phyloP scores from a whole-genome alignment of 1,140 invertebrate species.

The Pantala flavescens region DNA sequence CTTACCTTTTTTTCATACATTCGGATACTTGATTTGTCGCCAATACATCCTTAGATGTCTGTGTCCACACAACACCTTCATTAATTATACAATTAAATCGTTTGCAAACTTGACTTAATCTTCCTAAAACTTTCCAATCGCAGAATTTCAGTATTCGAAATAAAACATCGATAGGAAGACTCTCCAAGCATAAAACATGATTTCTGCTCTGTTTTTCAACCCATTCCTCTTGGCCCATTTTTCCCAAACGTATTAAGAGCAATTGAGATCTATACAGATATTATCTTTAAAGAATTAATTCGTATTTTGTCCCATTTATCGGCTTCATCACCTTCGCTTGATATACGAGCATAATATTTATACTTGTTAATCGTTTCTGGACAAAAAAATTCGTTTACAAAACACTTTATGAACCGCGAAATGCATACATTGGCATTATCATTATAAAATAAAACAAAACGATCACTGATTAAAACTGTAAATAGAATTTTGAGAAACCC shows the following conservation, averaged over 20 bases:
- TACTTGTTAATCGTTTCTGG: too few relatives aligned
- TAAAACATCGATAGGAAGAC: constrained; percentile 35
- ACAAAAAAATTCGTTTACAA: too few relatives aligned
- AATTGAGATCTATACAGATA: background rate
- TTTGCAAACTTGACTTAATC: constrained; percentile 33
- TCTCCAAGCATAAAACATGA: constrained; percentile 29
- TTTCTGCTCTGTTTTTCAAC: constrained; percentile 18
- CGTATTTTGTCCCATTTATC: background rate
- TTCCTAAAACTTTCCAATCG: constrained; percentile 32
- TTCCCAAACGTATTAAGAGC: background rate
- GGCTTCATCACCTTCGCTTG: too few relatives aligned
- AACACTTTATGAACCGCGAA: too few relatives aligned
- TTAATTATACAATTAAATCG: constrained; percentile 30
- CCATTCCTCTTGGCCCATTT: constrained; percentile 30
- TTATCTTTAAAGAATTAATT: background rate
- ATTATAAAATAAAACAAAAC: too few relatives aligned
- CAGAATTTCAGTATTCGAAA: constrained; percentile 36
- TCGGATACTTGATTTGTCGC: constrained; percentile 33
- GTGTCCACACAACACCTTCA: constrained; percentile 30
- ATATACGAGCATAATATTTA: too few relatives aligned
- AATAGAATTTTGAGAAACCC: too few relatives aligned
- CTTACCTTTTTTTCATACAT: constrained; percentile 31
- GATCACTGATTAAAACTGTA: too few relatives aligned
- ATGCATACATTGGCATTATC: too few relatives aligned
- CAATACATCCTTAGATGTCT: constrained; percentile 28